Conservation (phyloP, 2,113 vertebrate genomes). For the Gambusia affinis region DNA sequence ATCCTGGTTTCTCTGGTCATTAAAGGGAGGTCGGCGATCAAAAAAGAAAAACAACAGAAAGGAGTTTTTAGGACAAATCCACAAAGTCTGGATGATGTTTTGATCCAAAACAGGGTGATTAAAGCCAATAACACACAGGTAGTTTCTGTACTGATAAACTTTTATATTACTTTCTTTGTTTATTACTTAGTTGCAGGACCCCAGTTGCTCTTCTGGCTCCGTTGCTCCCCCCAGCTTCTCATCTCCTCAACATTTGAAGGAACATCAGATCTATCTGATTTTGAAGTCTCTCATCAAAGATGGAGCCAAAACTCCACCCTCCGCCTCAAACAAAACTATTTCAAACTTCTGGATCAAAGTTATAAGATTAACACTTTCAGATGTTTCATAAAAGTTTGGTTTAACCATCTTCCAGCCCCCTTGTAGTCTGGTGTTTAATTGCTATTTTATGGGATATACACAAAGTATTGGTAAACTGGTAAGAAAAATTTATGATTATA, state of each 20-base stretch:
- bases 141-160: no score
- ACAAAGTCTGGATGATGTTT: background rate
- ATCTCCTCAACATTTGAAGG: slow-evolving; percentile 43
- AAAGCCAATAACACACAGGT: background rate
- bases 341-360: slow-evolving; percentile 45
- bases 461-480: no score
- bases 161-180: background rate
- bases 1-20: slow-evolving; percentile 37
- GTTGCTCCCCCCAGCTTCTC: slow-evolving; percentile 12
- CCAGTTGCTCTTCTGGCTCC: slow-evolving; percentile 13
- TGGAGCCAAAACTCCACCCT: slow-evolving; percentile 41
- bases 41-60: background rate
- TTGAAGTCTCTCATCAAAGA: slow-evolving; percentile 32
- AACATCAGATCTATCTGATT: slow-evolving; percentile 54
- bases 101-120: background rate
- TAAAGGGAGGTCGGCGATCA: slow-evolving; percentile 31
- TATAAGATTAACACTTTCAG: slow-evolving; percentile 39
- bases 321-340: slow-evolving; percentile 21
- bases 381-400: slow-evolving; percentile 14
- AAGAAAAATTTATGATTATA: no score
- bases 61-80: background rate
- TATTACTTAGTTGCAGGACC: background rate
- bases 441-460: no score
- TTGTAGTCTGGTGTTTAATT: background rate
- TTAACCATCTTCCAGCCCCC: background rate